Conservation (phyloP, 2,113 vertebrate genomes). For the Rhinoderma darwinii region DNA sequence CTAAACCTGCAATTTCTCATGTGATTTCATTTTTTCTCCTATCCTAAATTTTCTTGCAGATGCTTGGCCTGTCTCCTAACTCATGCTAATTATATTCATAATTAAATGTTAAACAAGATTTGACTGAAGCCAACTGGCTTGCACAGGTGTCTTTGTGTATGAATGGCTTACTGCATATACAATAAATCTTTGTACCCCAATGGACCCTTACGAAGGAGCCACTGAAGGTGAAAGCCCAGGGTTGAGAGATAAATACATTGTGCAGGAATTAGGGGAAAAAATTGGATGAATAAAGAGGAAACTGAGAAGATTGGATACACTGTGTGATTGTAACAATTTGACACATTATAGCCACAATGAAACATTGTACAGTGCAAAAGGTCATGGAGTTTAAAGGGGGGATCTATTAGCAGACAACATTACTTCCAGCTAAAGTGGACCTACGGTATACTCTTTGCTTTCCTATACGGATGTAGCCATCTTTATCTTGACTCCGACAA, state of each 20-base stretch:
- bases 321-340: not conserved
- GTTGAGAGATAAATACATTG: conserved; percentile 32
- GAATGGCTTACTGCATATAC: conserved; percentile 72
- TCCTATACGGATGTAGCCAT: no score
- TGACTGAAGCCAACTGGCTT: conserved; percentile 80
- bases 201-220: conserved; percentile 60
- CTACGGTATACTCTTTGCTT: no score
- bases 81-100: conserved; percentile 82
- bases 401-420: no score
- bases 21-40: conserved; percentile 58
- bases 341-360: not conserved
- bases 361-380: not conserved
- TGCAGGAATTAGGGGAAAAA: not conserved
- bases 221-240: conserved; percentile 43
- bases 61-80: conserved; percentile 78
- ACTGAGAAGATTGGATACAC: not conserved
- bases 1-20: conserved; percentile 52
- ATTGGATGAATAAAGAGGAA: not conserved
- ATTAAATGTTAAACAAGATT: conserved; percentile 77
- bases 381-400: not conserved
- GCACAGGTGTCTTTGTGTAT: conserved; percentile 79
- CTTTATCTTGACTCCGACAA: no score
- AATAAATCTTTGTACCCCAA: conserved; percentile 74
- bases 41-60: conserved; percentile 73
- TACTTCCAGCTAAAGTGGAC: no score